These are phyloP conservation scores for Teleiodes luculella DNA, from an alignment of 2,888 invertebrate species.

Conservation along the genomic window DNA sequence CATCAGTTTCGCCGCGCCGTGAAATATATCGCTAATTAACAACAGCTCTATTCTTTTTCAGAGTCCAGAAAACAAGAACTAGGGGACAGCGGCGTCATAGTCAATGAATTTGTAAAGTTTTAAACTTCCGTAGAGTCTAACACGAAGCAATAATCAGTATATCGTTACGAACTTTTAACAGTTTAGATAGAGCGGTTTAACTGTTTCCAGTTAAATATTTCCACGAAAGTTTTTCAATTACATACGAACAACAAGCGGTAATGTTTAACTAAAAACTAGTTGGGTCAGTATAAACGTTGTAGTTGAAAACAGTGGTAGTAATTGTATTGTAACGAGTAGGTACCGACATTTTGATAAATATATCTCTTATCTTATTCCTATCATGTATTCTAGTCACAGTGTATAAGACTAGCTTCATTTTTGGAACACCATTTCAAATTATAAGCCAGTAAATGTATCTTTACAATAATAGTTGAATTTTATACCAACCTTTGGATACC, in stretches of 20 bases:
- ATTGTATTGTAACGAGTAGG: slow-evolving; percentile 46
- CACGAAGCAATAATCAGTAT: slow-evolving; percentile 55
- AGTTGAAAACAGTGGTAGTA: slow-evolving; percentile 49
- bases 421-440: slow-evolving; percentile 36
- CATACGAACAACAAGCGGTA: not conserved
- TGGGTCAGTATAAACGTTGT: slow-evolving; percentile 17
- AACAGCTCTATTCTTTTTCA: slow-evolving; percentile 37
- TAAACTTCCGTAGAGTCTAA: slow-evolving; percentile 26
- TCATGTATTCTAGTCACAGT: slow-evolving; percentile 71
- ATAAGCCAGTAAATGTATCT: slow-evolving; percentile 23
- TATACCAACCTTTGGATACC: slow-evolving; percentile 30
- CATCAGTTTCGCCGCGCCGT: slow-evolving; percentile 29
- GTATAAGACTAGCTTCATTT: slow-evolving; percentile 67
- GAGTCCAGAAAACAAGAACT: slow-evolving; percentile 68
- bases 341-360: slow-evolving; percentile 54
- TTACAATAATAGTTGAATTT: slow-evolving; percentile 24
- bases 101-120: slow-evolving; percentile 24
- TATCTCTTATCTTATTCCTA: slow-evolving; percentile 69
- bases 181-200: slow-evolving; percentile 24
- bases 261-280: slow-evolving; percentile 10
- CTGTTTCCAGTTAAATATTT: slow-evolving; percentile 14
- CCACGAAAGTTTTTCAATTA: slow-evolving; percentile 8
- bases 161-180: slow-evolving; percentile 33
- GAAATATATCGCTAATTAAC: slow-evolving; percentile 18
- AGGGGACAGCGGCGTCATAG: slow-evolving; percentile 29